Conservation (phyloP, 2,888 invertebrate species). For the Deilephila porcellus region DNA sequence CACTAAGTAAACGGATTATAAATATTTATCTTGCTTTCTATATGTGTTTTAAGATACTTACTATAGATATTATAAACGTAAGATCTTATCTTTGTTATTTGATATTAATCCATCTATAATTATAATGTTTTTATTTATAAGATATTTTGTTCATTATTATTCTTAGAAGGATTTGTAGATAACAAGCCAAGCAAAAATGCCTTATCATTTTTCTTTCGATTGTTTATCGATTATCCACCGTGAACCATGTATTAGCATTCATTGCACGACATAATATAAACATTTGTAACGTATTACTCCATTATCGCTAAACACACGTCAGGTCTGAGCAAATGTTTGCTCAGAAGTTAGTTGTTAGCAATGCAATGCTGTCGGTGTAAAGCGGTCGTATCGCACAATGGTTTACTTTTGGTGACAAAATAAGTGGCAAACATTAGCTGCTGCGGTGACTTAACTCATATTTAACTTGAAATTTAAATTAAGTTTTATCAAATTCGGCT, state of each 20-base stretch:
- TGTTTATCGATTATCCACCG: slow-evolving; percentile 54
- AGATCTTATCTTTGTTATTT: background rate
- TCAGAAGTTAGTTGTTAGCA: slow-evolving; percentile 55
- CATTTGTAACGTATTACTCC: slow-evolving; percentile 70
- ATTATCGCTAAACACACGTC: slow-evolving; percentile 72
- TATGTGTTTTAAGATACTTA: background rate
- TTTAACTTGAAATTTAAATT: background rate
- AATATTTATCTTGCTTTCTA: background rate
- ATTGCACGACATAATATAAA: slow-evolving; percentile 67
- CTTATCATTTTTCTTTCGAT: slow-evolving; percentile 40
- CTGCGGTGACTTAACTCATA: background rate
- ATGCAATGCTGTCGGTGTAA: slow-evolving; percentile 50
- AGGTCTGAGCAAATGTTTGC: slow-evolving; percentile 66
- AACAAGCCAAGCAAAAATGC: slow-evolving; percentile 22
- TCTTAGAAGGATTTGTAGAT: background rate
- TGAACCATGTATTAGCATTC: slow-evolving; percentile 63
- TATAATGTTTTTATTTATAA: background rate
- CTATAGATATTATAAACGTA: background rate
- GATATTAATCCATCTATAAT: background rate
- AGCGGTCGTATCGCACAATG: slow-evolving; percentile 42
- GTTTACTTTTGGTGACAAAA: slow-evolving; percentile 40
- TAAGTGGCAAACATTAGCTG: slow-evolving; percentile 30
- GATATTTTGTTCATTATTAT: background rate
- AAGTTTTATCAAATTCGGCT: background rate
- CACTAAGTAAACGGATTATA: background rate